A percentile compares a stretch with the other conserved stretches of the same genome.
phyloP scores from a whole-genome alignment of 2,113 vertebrate genomes.

The Archocentrus centrarchus region DNA sequence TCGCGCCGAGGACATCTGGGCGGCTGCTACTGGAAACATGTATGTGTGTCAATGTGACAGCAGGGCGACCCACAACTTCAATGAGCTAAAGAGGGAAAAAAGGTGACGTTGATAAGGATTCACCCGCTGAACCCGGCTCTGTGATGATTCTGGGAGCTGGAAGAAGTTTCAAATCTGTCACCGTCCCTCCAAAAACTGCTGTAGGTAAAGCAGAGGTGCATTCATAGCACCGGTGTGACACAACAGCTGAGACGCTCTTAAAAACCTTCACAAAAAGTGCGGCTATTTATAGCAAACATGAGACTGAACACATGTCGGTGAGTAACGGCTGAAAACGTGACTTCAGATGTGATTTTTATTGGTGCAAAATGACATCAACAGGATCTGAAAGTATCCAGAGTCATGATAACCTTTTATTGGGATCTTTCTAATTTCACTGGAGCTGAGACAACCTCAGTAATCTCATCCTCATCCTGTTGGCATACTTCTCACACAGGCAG shows the following conservation, averaged over 20 bases:
- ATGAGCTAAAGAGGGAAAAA: fast-evolving
- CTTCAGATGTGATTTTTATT: background rate
- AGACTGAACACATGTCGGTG: background rate
- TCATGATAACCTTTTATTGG: fast-evolving
- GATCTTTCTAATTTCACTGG: background rate
- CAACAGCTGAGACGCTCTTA: background rate
- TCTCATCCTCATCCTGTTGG: background rate
- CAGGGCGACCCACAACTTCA: background rate
- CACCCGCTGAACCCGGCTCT: background rate
- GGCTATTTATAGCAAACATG: background rate
- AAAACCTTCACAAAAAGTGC: background rate
- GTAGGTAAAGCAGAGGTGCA: no score
- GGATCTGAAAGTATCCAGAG: background rate
- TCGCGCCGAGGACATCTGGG: constrained; percentile 54
- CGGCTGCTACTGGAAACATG: constrained; percentile 21
- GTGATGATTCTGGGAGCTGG: background rate
- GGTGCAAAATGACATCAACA: background rate
- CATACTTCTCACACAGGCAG: background rate
- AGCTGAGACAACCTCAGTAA: background rate
- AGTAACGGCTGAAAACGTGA: no score
- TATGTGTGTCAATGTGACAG: background rate
- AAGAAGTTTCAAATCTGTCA: fast-evolving
- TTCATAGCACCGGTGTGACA: background rate
- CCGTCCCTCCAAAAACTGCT: background rate
- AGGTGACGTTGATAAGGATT: background rate